Percentiles rank a stretch among this genome's conserved stretches.
phyloP scores from a whole-genome alignment of 2,888 invertebrate genomes.

The Nipponacmea schrenckii region DNA sequence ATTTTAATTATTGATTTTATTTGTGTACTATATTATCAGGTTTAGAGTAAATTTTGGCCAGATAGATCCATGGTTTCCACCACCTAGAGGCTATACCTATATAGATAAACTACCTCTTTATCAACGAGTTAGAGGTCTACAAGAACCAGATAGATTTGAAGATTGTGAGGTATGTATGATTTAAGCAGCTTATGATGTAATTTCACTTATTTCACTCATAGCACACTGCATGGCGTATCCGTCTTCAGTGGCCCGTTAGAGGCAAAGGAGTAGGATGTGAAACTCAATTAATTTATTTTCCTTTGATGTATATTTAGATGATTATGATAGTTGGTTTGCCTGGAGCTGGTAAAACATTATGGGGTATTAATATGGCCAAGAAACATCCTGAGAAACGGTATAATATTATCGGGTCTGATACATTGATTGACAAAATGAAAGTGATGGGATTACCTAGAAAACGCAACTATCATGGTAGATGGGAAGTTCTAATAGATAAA shows the following conservation, averaged over 20 bases:
- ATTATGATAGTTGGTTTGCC: slow-evolving; percentile 94
- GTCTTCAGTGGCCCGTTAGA: no score
- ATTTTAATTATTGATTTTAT: no score
- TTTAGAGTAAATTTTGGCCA: slow-evolving; percentile 88
- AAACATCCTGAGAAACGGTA: slow-evolving; percentile 84
- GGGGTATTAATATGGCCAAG: slow-evolving; percentile 82
- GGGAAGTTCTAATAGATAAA: slow-evolving; percentile 88
- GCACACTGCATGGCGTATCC: no score
- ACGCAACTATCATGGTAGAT: slow-evolving; percentile 81
- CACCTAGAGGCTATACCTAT: slow-evolving; percentile 65
- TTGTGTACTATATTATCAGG: slow-evolving; percentile 69
- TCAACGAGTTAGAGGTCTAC: slow-evolving; percentile 76
- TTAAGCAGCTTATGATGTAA: no score
- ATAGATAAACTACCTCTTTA: slow-evolving; percentile 64
- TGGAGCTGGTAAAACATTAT: slow-evolving; percentile 90
- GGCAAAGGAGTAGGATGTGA: no score
- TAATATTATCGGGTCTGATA: slow-evolving; percentile 87
- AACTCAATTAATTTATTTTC: no score
- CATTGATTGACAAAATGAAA: slow-evolving; percentile 91
- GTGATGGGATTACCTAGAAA: slow-evolving; percentile 89
- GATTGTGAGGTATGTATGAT: slow-evolving; percentile 61
- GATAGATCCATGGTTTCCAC: slow-evolving; percentile 69
- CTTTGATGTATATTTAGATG: slow-evolving; percentile 73
- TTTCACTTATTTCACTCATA: no score
- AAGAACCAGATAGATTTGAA: slow-evolving; percentile 73